Base-by-base conservation (phyloP, 2,797 vertebrate species). In the Aselliscus stoliczkanus region DNA sequence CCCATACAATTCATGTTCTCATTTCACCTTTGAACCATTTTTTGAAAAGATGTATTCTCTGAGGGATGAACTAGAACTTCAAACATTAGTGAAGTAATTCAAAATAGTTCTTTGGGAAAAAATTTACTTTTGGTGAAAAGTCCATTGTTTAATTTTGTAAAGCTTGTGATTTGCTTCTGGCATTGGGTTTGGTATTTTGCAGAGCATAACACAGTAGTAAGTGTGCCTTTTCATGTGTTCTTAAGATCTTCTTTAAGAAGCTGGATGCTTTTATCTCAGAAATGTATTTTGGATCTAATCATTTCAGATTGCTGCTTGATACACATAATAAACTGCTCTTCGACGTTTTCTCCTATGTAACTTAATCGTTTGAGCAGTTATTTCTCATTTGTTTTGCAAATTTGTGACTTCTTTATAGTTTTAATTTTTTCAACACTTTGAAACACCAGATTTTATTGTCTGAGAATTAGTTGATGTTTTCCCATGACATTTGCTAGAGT, bases 381-480 rank as follows among this genome's bases (percentile, higher is more conserved):
- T 93, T 92, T 93, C 44, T 82, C 42, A 82, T 77, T 60, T 88
- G 25, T 77, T 97, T 93, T 89, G 21, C 23, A 89, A 70, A 87
- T 67, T 37, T 69, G 52, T 50, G n/a, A 60, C 58, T 83, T 92
- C 42, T 70, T 92, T 54, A 31, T 44, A 20, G 1, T 79, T 76
- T 94, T 65, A 39, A 14, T 58, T 90, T 95, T 73, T 79, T 37
- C 29, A 82, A 14, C 2, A 42, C 47, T 92, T 73, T 47, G 13
- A 9, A 67, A 72, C 2, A 52, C 77, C 31, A 82, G 47, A 25
- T 3, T 76, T 95, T 62, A 67, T 87, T 89, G 83, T 50, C 29
- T 72, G 34, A 77, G 52, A 65, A 85, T 60, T 56, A 92, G 69
- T 29, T 95, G 42, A 90, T 77, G 29, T 92, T 88, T 92, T 73